Evolutionary conservation across 2,113 vertebrate genomes (phyloP).

Genomic region (Malaclemys terrapin): DNA sequence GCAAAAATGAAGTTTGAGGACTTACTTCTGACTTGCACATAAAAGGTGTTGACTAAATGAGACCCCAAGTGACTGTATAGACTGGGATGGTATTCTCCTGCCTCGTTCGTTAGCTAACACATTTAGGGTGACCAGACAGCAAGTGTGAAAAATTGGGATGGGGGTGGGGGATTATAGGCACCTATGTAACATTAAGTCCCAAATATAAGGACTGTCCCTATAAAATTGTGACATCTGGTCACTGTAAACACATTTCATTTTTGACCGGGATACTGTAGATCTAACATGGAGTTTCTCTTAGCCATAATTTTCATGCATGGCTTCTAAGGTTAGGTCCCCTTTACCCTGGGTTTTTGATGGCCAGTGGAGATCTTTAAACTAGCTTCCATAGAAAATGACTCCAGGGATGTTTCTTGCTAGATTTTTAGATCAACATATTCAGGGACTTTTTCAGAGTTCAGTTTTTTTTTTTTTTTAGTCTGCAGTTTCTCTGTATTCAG

Average conservation of each 20-base stretch:
- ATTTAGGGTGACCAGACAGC: too few relatives aligned
- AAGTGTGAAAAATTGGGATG: too few relatives aligned
- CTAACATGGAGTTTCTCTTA: not conserved
- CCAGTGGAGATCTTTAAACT: too few relatives aligned
- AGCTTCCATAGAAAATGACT: not conserved
- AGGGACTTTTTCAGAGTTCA: not conserved
- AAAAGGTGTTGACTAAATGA: not conserved
- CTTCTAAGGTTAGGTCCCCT: not conserved
- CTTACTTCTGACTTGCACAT: not conserved
- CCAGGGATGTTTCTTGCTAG: rapidly evolving
- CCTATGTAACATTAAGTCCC: too few relatives aligned
- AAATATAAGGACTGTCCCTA: too few relatives aligned
- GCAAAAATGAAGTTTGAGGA: not conserved
- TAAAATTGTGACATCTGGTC: too few relatives aligned
- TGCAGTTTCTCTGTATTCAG: not conserved
- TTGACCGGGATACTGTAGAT: not conserved
- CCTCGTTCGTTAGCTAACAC: not conserved
- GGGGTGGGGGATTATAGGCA: too few relatives aligned
- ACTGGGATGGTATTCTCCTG: not conserved
- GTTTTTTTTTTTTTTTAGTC: not conserved
- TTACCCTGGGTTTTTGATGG: not conserved
- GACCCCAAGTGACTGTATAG: not conserved
- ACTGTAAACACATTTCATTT: not conserved
- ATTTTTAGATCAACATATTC: not conserved
- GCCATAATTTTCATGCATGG: not conserved